These are phyloP conservation scores for Phoenicopterus ruber DNA, from an alignment of 2,113 vertebrate species.

Conservation along the genomic window DNA sequence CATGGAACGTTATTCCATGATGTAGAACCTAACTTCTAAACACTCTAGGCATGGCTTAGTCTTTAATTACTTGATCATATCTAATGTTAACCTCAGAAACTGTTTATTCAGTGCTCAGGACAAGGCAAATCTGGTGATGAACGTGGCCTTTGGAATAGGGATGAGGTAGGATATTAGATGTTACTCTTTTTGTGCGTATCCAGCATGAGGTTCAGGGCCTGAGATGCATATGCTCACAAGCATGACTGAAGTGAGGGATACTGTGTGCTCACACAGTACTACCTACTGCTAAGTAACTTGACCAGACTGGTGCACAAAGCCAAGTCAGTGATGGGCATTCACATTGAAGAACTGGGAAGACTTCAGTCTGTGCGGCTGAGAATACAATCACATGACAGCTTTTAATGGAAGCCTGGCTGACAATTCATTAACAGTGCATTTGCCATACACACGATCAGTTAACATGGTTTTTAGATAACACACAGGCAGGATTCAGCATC, in stretches of 20 bases:
- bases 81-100: background rate
- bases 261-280: background rate
- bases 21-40: background rate
- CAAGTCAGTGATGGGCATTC: background rate
- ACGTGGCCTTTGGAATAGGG: background rate
- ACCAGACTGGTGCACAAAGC: background rate
- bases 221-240: background rate
- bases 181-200: background rate
- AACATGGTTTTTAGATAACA: background rate
- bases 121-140: background rate
- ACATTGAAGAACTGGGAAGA: background rate
- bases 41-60: background rate
- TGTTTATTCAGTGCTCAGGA: background rate
- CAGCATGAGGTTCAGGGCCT: background rate
- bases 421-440: background rate
- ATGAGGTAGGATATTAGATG: too few relatives aligned
- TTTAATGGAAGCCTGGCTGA: background rate
- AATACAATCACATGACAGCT: background rate
- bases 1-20: background rate
- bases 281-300: background rate
- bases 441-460: background rate
- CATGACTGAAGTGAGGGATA: background rate
- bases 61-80: background rate
- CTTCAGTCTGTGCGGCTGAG: background rate
- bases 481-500: background rate